phyloP scores from a whole-genome alignment of 2,888 invertebrate species.

The Ferrisia virgata region DNA sequence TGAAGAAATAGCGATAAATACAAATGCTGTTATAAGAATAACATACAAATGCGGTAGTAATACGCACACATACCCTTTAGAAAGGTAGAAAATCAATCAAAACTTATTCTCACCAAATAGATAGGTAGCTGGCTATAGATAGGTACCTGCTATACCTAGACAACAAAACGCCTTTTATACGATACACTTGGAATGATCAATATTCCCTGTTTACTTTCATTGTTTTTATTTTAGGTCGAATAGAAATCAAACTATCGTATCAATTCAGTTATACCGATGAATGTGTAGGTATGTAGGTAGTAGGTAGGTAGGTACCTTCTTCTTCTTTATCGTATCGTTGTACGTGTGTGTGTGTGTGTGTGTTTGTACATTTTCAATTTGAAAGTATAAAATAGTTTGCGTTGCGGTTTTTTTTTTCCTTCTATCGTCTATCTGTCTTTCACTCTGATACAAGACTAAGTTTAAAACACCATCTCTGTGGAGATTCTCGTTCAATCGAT shows the following conservation, averaged over 20 bases:
- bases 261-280: too few species aligned
- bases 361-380: background rate
- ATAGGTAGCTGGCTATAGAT: background rate
- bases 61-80: too few species aligned
- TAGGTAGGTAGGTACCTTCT: too few species aligned
- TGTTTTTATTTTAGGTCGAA: background rate
- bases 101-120: background rate
- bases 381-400: background rate
- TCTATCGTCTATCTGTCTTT: background rate
- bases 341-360: too few species aligned
- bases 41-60: too few species aligned
- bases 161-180: background rate
- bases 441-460: background rate
- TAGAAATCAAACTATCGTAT: background rate
- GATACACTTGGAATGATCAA: background rate
- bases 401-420: background rate
- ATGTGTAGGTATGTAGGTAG: too few species aligned
- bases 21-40: background rate
- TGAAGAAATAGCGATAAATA: background rate
- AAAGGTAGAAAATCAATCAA: conserved; percentile 7
- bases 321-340: too few species aligned
- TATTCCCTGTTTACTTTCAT: background rate
- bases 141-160: background rate
- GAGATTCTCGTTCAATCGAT: background rate
- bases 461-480: background rate